phyloP scores from a whole-genome alignment of 2,888 invertebrate species.

The Drosophila borealis region DNA sequence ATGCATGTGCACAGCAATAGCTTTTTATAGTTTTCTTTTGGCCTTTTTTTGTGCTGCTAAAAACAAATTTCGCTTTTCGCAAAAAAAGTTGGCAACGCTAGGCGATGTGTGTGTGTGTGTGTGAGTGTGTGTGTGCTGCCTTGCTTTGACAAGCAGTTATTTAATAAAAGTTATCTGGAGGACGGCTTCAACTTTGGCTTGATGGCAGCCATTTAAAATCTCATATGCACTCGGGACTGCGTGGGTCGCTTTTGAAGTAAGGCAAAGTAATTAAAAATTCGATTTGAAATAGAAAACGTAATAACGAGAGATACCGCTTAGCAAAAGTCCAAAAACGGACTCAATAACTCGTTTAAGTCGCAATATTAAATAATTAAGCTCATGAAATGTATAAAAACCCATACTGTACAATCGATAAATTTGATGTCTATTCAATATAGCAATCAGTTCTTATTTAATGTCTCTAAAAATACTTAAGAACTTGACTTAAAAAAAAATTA shows the following conservation, averaged over 20 bases:
- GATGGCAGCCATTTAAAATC: conserved; percentile 44
- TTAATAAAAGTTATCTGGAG: conserved; percentile 68
- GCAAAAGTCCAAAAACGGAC: too few species aligned
- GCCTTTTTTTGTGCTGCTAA: conserved; percentile 27
- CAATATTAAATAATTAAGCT: too few species aligned
- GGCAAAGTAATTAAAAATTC: background rate
- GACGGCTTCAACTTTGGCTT: conserved; percentile 45
- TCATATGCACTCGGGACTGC: conserved; percentile 32
- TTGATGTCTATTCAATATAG: too few species aligned
- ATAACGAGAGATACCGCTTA: too few species aligned
- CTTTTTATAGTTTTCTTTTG: conserved; percentile 39
- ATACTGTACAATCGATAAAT: too few species aligned
- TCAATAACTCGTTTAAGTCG: too few species aligned
- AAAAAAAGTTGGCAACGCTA: conserved; percentile 56
- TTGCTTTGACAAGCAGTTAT: conserved; percentile 74
- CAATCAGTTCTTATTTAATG: too few species aligned
- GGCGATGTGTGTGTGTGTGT: conserved; percentile 32
- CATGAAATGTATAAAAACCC: too few species aligned
- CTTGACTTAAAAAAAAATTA: too few species aligned
- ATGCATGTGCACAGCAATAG: conserved; percentile 30
- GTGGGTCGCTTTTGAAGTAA: conserved; percentile 16
- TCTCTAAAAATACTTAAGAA: too few species aligned
- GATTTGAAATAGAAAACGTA: too few species aligned
- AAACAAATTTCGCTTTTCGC: conserved; percentile 68
- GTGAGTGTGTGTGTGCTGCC: conserved; percentile 25